Percentiles rank a stretch among this genome's conserved stretches.
Evolutionary conservation across 2,888 invertebrate species (phyloP).

Genomic region (Andricus curvator): DNA sequence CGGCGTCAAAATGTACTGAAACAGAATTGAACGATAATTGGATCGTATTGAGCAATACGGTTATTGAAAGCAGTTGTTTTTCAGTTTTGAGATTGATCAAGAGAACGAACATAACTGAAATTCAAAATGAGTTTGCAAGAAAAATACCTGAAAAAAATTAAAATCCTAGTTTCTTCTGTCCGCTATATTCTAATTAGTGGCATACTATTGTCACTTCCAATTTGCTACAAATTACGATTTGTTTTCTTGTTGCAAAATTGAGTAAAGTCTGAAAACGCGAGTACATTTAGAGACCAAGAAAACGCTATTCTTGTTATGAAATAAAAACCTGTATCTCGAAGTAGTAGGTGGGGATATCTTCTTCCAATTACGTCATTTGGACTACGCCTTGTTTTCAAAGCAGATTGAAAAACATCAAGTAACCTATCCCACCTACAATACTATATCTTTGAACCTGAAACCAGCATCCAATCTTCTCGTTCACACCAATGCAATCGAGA

Average conservation of each 20-base stretch:
- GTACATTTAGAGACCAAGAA: neutral
- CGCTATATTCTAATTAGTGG: no score
- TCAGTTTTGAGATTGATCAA: no score
- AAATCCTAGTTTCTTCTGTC: no score
- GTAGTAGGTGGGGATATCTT: neutral
- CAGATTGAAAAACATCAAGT: conserved; percentile 20
- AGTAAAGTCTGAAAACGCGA: neutral
- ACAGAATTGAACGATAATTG: no score
- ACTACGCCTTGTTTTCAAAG: conserved; percentile 12
- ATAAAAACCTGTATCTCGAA: neutral
- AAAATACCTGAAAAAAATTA: no score
- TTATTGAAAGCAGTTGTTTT: no score
- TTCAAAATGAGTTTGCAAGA: no score
- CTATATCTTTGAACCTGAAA: conserved; percentile 23
- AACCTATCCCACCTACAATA: conserved; percentile 26
- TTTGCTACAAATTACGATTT: neutral
- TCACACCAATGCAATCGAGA: neutral
- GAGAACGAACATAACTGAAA: no score
- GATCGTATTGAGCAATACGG: no score
- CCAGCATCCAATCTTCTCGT: conserved; percentile 5
- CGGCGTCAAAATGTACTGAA: no score
- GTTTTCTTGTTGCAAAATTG: neutral
- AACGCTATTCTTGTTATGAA: neutral
- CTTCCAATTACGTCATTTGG: conserved; percentile 15
- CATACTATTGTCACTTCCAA: neutral